phyloP scores from a whole-genome alignment of 2,888 invertebrate species.

The Operophtera brumata region DNA sequence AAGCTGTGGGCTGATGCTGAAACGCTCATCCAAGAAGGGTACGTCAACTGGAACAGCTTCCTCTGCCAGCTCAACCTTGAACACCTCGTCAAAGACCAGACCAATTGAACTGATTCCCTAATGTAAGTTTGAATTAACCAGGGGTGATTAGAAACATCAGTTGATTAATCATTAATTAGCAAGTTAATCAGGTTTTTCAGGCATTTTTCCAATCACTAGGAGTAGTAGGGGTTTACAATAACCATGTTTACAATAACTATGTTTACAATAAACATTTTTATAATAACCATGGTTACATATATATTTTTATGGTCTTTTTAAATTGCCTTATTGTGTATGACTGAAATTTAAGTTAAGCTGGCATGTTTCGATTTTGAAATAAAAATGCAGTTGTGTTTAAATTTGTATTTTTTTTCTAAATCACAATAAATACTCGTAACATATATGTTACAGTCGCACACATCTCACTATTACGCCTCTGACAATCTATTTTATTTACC shows the following conservation, averaged over 20 bases:
- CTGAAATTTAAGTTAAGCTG: neutral
- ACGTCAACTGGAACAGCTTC: conserved; percentile 73
- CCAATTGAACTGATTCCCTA: conserved; percentile 15
- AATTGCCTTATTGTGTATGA: neutral
- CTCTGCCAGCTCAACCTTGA: conserved; percentile 72
- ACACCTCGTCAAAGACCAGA: conserved; percentile 66
- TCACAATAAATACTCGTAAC: conserved; percentile 63
- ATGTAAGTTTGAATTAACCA: neutral
- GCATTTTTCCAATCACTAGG: too few species aligned
- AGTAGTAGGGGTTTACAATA: too few species aligned
- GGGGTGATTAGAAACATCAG: too few species aligned
- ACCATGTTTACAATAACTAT: too few species aligned
- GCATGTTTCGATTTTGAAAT: conserved; percentile 16
- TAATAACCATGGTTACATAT: too few species aligned
- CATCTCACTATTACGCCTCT: conserved; percentile 37
- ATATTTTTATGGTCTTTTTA: neutral
- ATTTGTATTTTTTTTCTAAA: conserved; percentile 38
- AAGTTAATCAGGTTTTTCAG: too few species aligned
- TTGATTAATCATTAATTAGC: too few species aligned
- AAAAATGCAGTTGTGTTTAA: conserved; percentile 27
- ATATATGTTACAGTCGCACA: conserved; percentile 35
- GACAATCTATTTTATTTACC: conserved; percentile 2
- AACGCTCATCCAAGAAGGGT: conserved; percentile 56
- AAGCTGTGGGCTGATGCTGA: conserved; percentile 65
- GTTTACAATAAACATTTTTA: too few species aligned